Evolutionary conservation across 2,888 invertebrate species (phyloP).

Genomic region (Malachius bipustulatus): DNA sequence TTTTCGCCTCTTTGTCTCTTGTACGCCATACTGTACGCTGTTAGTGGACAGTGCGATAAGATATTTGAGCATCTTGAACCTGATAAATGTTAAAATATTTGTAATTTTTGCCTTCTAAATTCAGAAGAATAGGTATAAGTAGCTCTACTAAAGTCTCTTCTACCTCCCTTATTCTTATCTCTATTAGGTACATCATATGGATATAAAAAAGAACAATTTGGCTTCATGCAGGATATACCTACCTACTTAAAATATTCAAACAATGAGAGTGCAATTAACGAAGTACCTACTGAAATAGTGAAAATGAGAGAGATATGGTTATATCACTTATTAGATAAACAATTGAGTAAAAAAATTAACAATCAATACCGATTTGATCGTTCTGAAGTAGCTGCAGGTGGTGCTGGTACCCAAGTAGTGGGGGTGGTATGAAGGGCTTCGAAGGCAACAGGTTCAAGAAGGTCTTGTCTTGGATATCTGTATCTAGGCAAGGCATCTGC

Average conservation of each 20-base stretch:
- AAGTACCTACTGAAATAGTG: no score
- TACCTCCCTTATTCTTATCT: no score
- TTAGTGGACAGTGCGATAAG: conserved; percentile 15
- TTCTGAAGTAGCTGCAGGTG: conserved; percentile 11
- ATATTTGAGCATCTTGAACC: conserved; percentile 8
- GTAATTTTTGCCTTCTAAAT: no score
- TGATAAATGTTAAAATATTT: conserved; percentile 1
- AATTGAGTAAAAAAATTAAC: not conserved
- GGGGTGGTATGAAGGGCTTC: conserved; percentile 8
- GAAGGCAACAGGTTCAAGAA: conserved; percentile 2
- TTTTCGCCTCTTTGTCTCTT: conserved; percentile 66
- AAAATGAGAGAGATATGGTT: no score
- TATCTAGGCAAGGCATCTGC: not conserved
- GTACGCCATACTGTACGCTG: conserved; percentile 22
- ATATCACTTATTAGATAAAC: no score
- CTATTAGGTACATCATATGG: no score
- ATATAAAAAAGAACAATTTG: no score
- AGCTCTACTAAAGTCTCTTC: no score
- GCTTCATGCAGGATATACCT: no score
- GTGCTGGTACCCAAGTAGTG: conserved; percentile 12
- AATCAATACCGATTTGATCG: conserved; percentile 8
- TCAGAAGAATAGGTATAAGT: no score
- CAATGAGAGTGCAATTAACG: no score
- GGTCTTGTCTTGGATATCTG: not conserved
- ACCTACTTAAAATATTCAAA: no score